Conservation (phyloP, 2,888 invertebrate species). For the Disparrhopalites patrizii region DNA sequence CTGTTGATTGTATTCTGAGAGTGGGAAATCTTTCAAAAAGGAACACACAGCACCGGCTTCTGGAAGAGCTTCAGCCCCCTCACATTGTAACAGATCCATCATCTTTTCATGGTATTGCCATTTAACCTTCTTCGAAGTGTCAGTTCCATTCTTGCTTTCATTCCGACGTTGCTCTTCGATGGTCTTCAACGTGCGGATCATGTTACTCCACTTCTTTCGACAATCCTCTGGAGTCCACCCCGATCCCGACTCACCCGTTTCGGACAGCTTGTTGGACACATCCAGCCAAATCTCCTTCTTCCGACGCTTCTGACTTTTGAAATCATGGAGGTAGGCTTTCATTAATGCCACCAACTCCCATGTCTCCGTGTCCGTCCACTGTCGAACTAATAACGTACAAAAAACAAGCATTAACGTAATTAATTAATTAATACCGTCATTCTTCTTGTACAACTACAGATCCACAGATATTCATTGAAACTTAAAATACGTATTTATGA, state of each 20-base stretch:
- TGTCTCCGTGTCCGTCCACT: constrained; percentile 35
- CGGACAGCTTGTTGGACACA: constrained; percentile 19
- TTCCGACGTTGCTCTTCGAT: constrained; percentile 35
- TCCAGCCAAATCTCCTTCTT: constrained; percentile 39
- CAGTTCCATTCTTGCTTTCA: background rate
- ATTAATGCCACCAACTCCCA: constrained; percentile 25
- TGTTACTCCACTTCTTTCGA: constrained; percentile 39
- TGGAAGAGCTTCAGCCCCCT: constrained; percentile 31
- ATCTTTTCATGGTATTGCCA: constrained; percentile 34
- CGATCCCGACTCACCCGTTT: constrained; percentile 17
- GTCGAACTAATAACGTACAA: constrained; percentile 28
- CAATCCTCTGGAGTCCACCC: constrained; percentile 35
- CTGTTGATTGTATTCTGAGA: background rate
- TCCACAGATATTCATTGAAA: too few relatives aligned
- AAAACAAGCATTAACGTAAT: too few relatives aligned
- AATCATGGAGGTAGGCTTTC: constrained; percentile 25
- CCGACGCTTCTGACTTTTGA: constrained; percentile 29
- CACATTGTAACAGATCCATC: constrained; percentile 17
- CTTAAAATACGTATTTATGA: too few relatives aligned
- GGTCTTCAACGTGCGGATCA: constrained; percentile 34
- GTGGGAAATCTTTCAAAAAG: constrained; percentile 4
- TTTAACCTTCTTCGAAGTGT: constrained; percentile 26
- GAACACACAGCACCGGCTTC: constrained; percentile 3
- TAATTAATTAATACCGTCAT: background rate
- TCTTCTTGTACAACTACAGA: background rate